Percentiles rank a stretch among this genome's conserved stretches.
Conservation (phyloP, 2,113 vertebrate species). For the Quiscalus mexicanus region DNA sequence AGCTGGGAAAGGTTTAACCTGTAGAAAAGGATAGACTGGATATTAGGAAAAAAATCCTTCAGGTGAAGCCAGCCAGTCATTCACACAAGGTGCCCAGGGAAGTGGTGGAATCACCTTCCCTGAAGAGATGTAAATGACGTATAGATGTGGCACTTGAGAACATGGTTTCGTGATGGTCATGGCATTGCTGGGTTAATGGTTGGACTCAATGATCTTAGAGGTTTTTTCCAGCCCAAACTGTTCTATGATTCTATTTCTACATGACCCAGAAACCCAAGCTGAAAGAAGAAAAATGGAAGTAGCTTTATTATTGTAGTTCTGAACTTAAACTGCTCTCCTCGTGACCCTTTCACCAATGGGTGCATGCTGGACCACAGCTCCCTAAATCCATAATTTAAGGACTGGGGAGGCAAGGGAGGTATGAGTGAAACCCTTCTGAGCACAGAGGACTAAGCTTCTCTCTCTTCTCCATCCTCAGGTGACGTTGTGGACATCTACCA, state of each 20-base stretch:
- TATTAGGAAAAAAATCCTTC: background rate
- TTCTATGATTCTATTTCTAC: background rate
- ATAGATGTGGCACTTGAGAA: background rate
- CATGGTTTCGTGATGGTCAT: background rate
- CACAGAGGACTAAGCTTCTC: background rate
- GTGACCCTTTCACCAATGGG: rapidly evolving
- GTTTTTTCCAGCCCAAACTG: background rate
- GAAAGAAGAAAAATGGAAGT: background rate
- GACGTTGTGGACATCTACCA: conserved; percentile 95
- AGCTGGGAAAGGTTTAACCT: background rate
- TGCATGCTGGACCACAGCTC: background rate
- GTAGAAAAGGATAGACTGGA: background rate
- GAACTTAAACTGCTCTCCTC: background rate
- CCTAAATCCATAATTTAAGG: background rate
- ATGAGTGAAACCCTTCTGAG: background rate
- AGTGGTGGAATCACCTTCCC: background rate
- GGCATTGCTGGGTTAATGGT: background rate
- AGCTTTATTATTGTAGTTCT: background rate
- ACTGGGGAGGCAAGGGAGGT: background rate
- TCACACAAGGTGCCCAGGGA: background rate
- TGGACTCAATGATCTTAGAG: background rate
- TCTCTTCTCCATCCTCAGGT: conserved; percentile 69
- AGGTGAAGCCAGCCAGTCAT: background rate
- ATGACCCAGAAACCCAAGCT: background rate
- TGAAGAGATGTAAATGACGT: background rate